Conservation (phyloP, 2,113 vertebrate species). For the Laterallus jamaicensis region DNA sequence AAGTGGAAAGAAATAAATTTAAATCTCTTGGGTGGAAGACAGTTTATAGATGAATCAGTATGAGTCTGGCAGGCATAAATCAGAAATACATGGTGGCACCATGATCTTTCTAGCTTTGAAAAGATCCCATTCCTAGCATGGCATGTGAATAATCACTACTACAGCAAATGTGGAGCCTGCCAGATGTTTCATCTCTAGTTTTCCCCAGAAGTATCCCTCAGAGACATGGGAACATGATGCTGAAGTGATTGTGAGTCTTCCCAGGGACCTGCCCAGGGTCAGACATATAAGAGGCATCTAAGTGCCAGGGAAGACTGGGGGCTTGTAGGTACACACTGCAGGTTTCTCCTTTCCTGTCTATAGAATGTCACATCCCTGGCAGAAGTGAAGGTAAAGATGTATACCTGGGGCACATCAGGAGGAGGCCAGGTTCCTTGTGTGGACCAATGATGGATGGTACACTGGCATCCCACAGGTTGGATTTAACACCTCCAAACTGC, state of each 20-base stretch:
- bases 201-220: neutral
- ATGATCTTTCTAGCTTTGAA: neutral
- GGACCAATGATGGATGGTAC: neutral
- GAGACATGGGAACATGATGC: neutral
- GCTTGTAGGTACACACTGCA: neutral
- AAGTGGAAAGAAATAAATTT: neutral
- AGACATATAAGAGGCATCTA: neutral
- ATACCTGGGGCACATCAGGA: neutral
- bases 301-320: neutral
- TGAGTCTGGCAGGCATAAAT: neutral
- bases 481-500: neutral
- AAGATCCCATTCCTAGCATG: neutral
- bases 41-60: neutral
- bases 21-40: neutral
- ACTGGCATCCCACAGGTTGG: neutral
- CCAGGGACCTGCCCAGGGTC: neutral
- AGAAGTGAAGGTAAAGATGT: neutral
- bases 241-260: neutral
- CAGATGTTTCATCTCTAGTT: neutral
- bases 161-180: neutral
- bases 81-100: neutral
- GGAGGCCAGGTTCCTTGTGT: neutral
- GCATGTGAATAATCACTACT: neutral
- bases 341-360: neutral
- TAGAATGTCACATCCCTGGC: neutral